Conservation (phyloP, 2,113 vertebrate species). For the Podocnemis expansa region DNA sequence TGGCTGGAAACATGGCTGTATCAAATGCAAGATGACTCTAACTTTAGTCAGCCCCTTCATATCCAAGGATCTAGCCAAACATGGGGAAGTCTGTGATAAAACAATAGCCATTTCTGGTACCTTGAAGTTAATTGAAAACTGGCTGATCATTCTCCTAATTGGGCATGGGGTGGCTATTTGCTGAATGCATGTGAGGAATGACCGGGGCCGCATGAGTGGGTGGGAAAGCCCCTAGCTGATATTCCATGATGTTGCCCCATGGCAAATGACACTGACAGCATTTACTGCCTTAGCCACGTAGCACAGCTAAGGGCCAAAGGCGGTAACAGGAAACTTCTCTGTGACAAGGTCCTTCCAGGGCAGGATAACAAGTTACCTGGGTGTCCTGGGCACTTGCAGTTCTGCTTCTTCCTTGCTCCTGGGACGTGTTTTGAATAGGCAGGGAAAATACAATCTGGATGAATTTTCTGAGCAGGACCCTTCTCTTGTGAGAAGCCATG, state of each 20-base stretch:
- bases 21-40: too few species aligned
- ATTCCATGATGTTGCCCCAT: neutral
- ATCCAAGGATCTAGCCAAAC: too few species aligned
- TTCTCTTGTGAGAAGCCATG: neutral
- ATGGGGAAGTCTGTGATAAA: too few species aligned
- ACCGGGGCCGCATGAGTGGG: too few species aligned
- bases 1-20: too few species aligned
- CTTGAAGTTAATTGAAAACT: too few species aligned
- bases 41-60: too few species aligned
- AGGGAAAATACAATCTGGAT: slow-evolving; percentile 6
- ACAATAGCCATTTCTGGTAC: neutral
- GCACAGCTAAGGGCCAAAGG: neutral
- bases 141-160: too few species aligned
- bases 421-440: neutral
- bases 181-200: neutral
- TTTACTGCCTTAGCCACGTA: too few species aligned
- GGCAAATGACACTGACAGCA: neutral
- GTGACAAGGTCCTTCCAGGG: neutral
- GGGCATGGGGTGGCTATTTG: too few species aligned
- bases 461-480: neutral
- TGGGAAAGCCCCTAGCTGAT: neutral
- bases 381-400: neutral
- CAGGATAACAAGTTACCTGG: neutral
- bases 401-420: neutral
- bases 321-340: neutral